These are phyloP conservation scores for Brachionus rubens DNA, from an alignment of 1,140 invertebrate genomes.

Conservation along the genomic window DNA sequence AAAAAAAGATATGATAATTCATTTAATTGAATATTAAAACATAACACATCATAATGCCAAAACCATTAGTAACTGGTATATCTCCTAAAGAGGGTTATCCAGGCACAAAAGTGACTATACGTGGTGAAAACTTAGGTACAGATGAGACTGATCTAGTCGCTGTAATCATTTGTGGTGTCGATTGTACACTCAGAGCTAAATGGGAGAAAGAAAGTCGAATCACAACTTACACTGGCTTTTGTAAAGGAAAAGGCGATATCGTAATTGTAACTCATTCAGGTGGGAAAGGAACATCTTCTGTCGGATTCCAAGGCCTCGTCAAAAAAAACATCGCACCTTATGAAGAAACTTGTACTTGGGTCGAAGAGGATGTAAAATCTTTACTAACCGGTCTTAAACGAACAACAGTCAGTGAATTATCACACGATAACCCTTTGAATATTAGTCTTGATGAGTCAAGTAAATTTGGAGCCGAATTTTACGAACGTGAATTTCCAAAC, in stretches of 20 bases:
- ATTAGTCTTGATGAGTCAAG: conserved; percentile 38
- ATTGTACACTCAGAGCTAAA: conserved; percentile 88
- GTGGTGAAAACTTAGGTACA: conserved; percentile 88
- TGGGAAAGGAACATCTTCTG: conserved; percentile 85
- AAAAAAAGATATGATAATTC: too few species aligned
- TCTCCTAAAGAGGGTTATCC: conserved; percentile 96
- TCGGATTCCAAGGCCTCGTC: conserved; percentile 77
- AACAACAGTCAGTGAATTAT: conserved; percentile 4
- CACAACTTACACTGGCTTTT: conserved; percentile 84
- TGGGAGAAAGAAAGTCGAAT: conserved; percentile 98
- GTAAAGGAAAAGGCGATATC: conserved; percentile 90
- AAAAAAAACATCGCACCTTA: conserved; percentile 14
- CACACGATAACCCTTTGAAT: conserved; percentile 23
- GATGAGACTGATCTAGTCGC: conserved; percentile 64
- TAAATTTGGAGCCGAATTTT: background rate
- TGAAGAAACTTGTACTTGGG: conserved; percentile 23
- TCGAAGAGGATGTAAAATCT: conserved; percentile 32
- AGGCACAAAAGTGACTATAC: conserved; percentile 87
- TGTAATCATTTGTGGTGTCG: conserved; percentile 87
- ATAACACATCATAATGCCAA: background rate
- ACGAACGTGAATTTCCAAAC: conserved; percentile 27
- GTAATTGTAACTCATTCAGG: conserved; percentile 85
- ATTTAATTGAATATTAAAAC: too few species aligned
- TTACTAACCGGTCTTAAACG: conserved; percentile 30
- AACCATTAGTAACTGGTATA: conserved; percentile 79